These are phyloP conservation scores for Mycteria americana DNA, from an alignment of 2,797 vertebrate species.

Conservation along the genomic window DNA sequence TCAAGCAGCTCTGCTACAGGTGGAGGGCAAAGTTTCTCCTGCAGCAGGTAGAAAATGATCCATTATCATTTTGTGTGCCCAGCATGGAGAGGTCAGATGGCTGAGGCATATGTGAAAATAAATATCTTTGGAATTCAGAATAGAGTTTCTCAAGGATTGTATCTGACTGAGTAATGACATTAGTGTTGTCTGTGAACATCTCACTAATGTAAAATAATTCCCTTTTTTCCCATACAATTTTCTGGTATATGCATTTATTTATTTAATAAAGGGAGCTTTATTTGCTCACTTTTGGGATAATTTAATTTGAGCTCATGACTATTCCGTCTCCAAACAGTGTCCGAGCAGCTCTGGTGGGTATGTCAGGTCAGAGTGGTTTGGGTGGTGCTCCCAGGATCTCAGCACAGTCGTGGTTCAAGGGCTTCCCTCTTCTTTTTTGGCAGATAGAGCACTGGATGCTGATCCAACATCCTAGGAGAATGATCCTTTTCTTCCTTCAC, in stretches of 20 bases:
- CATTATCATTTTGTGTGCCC: neutral
- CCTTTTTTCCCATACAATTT: neutral
- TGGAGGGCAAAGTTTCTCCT: neutral
- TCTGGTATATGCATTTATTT: neutral
- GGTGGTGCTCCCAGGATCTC: slow-evolving; percentile 31
- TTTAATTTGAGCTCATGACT: neutral
- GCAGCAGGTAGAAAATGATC: neutral
- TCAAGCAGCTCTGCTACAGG: neutral
- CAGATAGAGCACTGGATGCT: slow-evolving; percentile 46
- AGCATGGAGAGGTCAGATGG: neutral
- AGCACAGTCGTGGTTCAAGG: slow-evolving; percentile 32
- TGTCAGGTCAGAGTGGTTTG: neutral
- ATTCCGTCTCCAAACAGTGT: neutral
- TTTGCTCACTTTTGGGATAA: neutral
- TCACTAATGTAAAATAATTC: neutral
- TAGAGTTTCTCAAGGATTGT: neutral
- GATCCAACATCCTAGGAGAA: slow-evolving; percentile 56
- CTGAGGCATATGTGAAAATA: neutral
- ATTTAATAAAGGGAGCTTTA: neutral
- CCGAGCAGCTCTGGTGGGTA: neutral
- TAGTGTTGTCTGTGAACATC: neutral
- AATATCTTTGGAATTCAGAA: neutral
- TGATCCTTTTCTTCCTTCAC: slow-evolving; percentile 70
- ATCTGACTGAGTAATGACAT: neutral
- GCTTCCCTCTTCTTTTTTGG: slow-evolving; percentile 56